Base-by-base conservation (phyloP, 1,140 invertebrate species). In the Formica selysi region DNA sequence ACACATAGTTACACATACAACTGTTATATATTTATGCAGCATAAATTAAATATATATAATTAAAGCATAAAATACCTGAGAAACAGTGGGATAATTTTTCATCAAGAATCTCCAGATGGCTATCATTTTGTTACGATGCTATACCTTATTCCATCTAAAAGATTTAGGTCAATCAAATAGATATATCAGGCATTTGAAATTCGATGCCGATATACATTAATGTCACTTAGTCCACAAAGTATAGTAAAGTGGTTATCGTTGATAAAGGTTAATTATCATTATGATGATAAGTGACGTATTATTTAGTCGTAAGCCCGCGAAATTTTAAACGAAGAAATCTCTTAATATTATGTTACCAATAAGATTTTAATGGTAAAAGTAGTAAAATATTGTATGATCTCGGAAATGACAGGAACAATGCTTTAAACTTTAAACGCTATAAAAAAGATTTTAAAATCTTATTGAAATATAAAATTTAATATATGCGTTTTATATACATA, bases 1-100 rank as follows among this genome's bases (percentile, higher is more conserved):
- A 44, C 38, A 44, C 38, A 38, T 11, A 44, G 10, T 44, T 44
- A 44, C 10, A 44, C 2, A 11, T 51, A 26, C 5, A 41, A 2
- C 8, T 32, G 19, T 73, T 61, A 48, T 11, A 48, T 83, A 83
- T 48, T 61, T 44, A 22, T 73, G 1, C 16, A 64, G 2, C 8
- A 26, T 38, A 48, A 22, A 65, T 19, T 13, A 36, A 26, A 13
- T 16, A 32, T 41, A 54, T 10, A 41, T 54, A 62, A 62, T 36
- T 78, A 36, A 4, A 88, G 48, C n/a, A 64, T 65, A 3, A 44
- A 61, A n/a, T 89, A 89, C 88, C 87, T 89, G 87, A 19, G 10
- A 67, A 29, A 48, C 36, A 59, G 26, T n/a, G 29, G 48, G 32
- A 1, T 26, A 13, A 26, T 74, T 74, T 57, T 38, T 76, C 0